Evolutionary conservation across 2,888 invertebrate genomes (phyloP), one percentile per base, ranked within the genome.

Genomic region (Meghimatium bilineatum): DNA sequence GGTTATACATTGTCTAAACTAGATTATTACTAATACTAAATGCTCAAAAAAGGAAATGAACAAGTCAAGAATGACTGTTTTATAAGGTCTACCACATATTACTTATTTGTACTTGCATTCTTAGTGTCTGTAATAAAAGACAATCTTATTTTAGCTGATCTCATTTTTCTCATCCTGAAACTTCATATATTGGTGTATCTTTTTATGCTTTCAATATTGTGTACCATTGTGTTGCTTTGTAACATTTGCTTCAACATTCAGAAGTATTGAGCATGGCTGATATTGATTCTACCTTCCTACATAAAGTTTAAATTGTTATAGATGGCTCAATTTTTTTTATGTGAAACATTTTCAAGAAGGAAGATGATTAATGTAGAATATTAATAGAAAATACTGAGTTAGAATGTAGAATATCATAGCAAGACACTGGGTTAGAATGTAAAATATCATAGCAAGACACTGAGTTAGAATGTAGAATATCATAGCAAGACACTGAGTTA

Each of bases 181-280:
- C 52, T 32, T 71, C 34, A 52, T 71, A 32, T 56, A 14, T 52
- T 71, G 44, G 26, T 69, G 23, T 52, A 49, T 71, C 26, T 80
- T 69, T 36, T 63, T 76, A 60, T 36, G 67, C 69, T 79, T 71
- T 69, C 32, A 71, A n/a, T 71, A 80, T 71, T 80, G 69, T 71
- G 36, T 38, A 20, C 17, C 20, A 6, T 52, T 49, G 52, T 74
- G 52, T 74, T 52, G 74, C 52, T 72, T 72, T n/a, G 29, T 72
- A 29, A 32, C 52, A 20, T 56, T 29, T 52, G n/a, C 52, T 52
- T 32, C 5, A 74, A 2, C 32, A 52, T 52, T 6, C 32, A 32
- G 8, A 74, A 29, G 52, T 32, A 74, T 26, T 49, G 72, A 52
- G 74, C 52, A 74, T 74, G 44, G 29, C 29, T 49, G 29, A 49